Evolutionary conservation across 2,888 invertebrate genomes (phyloP), one percentile per base, ranked within the genome.

Genomic region (Fissipunctia ypsillon): DNA sequence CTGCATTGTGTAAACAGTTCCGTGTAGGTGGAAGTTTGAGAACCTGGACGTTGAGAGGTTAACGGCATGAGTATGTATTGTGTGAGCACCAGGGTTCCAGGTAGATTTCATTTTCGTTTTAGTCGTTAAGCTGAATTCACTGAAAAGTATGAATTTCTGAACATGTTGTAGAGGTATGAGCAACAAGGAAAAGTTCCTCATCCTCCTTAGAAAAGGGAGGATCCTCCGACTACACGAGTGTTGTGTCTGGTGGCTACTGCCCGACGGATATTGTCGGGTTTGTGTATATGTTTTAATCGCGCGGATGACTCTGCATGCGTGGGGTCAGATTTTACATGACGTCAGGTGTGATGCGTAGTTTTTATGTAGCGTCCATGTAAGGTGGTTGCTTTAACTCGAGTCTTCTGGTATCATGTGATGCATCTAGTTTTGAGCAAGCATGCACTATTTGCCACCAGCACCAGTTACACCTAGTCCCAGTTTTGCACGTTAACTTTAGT

Each of bases 1-100:
- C 63, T 74, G 83, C 77, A 79, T 76, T 85, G 84, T 81, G 74
- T 77, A 84, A 81, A 82, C 75, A 84, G 68, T 57, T 12, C 12
- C 12, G 60, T 10, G 48, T 65, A 43, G 28, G 54, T 63, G 16
- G 43, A 67, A 57, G 38, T 67, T 69, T 56, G 59, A 60, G 71
- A 56, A 50, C 54, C 43, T 57, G 61, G n/a, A 16, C 7, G 56
- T 25, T 52, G 22, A 41, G 4, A 28, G 69, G 57, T 73, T 41
- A 48, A 54, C 12, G 28, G 19, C 14, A n/a, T 28, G 31, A 61
- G 28, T 28, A 25, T 35, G 35, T 69, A 35, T 63, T 73, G 66
- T 59, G 14, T 31, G 19, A 19, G 64, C n/a, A 52, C 43, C 50
- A 41, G n/a, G 6, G 22, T 35, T 25, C 41, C 2, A 43, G 22